Conservation (phyloP, 2,797 vertebrate species). For the Capromys pilorides region DNA sequence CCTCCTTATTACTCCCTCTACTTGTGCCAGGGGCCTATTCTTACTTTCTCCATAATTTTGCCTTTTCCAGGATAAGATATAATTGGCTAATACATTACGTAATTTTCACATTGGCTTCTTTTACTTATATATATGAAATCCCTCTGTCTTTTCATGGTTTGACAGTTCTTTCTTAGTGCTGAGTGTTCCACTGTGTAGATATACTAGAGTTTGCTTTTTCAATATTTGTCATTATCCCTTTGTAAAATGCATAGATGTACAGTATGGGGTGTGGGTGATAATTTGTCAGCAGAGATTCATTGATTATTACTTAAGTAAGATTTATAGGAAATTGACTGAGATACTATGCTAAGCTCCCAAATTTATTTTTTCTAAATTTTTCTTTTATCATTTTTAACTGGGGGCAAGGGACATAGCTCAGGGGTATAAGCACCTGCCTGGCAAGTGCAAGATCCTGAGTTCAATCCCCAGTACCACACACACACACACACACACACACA, state of each 20-base stretch:
- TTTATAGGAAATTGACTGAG: background rate
- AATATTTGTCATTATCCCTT: background rate
- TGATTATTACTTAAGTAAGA: background rate
- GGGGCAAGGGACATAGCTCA: too few species aligned
- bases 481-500: too few species aligned
- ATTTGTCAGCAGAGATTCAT: background rate
- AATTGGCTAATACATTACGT: background rate
- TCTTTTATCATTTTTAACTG: background rate
- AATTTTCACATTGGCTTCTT: conserved; percentile 40
- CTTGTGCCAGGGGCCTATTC: background rate
- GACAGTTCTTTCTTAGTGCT: background rate
- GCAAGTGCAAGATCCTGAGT: too few species aligned
- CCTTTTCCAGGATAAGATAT: background rate
- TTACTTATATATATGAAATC: background rate
- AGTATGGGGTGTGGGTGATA: background rate
- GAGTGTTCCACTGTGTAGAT: background rate
- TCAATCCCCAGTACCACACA: too few species aligned
- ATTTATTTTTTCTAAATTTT: background rate
- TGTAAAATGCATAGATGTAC: background rate
- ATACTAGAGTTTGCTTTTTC: background rate
- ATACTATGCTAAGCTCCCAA: background rate
- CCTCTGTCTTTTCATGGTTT: conserved; percentile 3
- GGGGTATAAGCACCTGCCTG: too few species aligned
- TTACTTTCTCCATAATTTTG: background rate
- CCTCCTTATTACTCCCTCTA: background rate